phyloP scores from a whole-genome alignment of 2,113 vertebrate species.

The Hystrix brachyura region DNA sequence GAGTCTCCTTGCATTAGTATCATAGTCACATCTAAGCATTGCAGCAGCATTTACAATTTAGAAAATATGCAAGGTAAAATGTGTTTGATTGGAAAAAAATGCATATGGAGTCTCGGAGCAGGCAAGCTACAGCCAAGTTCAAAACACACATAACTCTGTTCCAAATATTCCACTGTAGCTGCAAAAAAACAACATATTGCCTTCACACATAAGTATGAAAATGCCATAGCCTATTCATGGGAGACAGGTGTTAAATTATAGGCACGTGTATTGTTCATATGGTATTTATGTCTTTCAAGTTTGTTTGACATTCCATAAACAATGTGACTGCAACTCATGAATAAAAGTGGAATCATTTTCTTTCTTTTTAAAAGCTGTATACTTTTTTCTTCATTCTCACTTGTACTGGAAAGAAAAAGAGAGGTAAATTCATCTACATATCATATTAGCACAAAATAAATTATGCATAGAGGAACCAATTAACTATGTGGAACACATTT shows the following conservation, averaged over 20 bases:
- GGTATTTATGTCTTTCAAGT: conserved; percentile 68
- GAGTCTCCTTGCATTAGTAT: background rate
- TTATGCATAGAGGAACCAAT: background rate
- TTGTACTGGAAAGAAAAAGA: background rate
- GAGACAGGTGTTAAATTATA: conserved; percentile 72
- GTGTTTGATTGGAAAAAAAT: background rate
- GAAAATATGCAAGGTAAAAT: conserved; percentile 13
- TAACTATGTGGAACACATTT: background rate
- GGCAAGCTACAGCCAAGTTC: background rate
- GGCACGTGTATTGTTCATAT: conserved; percentile 55
- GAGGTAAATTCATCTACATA: background rate
- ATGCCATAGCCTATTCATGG: conserved; percentile 38
- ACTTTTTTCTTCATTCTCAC: conserved; percentile 23
- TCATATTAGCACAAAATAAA: conserved; percentile 27
- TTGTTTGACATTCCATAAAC: conserved; percentile 67
- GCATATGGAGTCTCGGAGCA: background rate
- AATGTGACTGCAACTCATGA: conserved; percentile 21
- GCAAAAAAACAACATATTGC: conserved; percentile 10
- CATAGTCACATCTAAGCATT: conserved; percentile 16
- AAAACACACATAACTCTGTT: conserved; percentile 6
- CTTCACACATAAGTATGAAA: conserved; percentile 46
- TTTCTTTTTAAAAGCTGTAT: background rate
- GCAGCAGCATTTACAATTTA: conserved; percentile 26
- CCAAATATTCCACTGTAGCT: background rate
- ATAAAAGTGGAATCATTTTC: conserved; percentile 5